Evolutionary conservation across 1,140 invertebrate genomes (phyloP).

Genomic region (Pachypeltis micranthus): DNA sequence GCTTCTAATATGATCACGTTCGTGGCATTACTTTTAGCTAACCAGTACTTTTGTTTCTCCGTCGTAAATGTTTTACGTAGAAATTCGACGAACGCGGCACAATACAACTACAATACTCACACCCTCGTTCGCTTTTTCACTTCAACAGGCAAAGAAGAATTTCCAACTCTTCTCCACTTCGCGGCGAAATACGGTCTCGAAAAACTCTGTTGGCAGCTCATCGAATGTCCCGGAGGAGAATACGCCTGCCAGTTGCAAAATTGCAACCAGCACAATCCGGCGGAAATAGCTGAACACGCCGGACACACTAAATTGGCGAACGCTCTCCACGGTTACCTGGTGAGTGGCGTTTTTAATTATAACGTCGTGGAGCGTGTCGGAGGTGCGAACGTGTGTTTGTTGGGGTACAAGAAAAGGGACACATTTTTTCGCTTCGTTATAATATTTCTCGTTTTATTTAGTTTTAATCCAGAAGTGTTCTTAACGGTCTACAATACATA

Average conservation of each 20-base stretch:
- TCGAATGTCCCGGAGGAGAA: constrained; percentile 73
- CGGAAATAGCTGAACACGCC: constrained; percentile 62
- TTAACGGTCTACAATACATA: too few species aligned
- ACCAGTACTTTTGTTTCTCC: too few species aligned
- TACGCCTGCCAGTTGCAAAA: constrained; percentile 66
- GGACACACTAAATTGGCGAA: constrained; percentile 56
- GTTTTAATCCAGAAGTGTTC: too few species aligned
- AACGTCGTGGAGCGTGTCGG: not conserved
- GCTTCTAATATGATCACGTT: too few species aligned
- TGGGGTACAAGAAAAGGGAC: too few species aligned
- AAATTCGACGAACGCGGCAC: too few species aligned
- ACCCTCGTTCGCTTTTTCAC: not conserved
- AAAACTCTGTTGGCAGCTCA: constrained; percentile 62
- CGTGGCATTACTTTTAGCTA: too few species aligned
- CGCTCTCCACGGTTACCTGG: constrained; percentile 62
- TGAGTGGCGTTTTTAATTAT: constrained; percentile 31
- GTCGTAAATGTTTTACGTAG: too few species aligned
- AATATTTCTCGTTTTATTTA: too few species aligned
- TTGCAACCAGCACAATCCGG: constrained; percentile 60
- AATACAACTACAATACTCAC: constrained; percentile 14
- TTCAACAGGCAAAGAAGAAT: constrained; percentile 59
- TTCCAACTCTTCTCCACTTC: constrained; percentile 78
- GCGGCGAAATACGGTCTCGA: constrained; percentile 73
- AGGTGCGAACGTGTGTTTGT: too few species aligned
- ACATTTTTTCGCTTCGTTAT: too few species aligned